Percentiles rank a stretch among this genome's conserved stretches.
Conservation (phyloP, 2,888 invertebrate species). For the Chydorus sphaericus region DNA sequence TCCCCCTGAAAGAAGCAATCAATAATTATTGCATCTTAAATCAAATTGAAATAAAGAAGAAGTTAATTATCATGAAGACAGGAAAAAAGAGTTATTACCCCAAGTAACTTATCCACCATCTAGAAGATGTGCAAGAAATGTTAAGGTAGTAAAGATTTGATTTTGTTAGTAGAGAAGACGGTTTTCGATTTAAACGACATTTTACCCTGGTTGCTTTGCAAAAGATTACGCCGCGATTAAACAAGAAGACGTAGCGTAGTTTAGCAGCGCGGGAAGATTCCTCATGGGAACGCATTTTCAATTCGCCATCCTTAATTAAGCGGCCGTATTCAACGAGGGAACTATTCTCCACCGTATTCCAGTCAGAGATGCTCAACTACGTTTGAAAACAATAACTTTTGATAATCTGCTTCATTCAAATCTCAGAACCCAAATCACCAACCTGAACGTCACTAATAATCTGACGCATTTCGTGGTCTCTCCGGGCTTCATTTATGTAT, state of each 20-base stretch:
- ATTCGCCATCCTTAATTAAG: conserved; percentile 81
- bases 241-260: conserved; percentile 71
- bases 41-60: conserved; percentile 6
- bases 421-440: too few species aligned
- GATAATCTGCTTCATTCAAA: too few species aligned
- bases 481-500: conserved; percentile 93
- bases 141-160: neutral
- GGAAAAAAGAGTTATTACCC: conserved; percentile 26
- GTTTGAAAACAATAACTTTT: neutral
- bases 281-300: conserved; percentile 77
- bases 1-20: conserved; percentile 47
- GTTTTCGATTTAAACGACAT: too few species aligned
- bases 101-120: conserved; percentile 34
- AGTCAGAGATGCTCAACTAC: conserved; percentile 63
- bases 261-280: conserved; percentile 41
- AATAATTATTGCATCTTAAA: neutral
- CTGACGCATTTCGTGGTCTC: conserved; percentile 84
- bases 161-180: neutral
- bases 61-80: neutral
- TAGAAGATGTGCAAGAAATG: conserved; percentile 20
- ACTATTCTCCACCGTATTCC: conserved; percentile 62
- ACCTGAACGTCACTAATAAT: conserved; percentile 74
- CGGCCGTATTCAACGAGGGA: conserved; percentile 80
- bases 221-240: conserved; percentile 90
- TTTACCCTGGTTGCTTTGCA: conserved; percentile 66